Conservation (phyloP, 2,888 invertebrate genomes). For the Chrysolina haemoptera region DNA sequence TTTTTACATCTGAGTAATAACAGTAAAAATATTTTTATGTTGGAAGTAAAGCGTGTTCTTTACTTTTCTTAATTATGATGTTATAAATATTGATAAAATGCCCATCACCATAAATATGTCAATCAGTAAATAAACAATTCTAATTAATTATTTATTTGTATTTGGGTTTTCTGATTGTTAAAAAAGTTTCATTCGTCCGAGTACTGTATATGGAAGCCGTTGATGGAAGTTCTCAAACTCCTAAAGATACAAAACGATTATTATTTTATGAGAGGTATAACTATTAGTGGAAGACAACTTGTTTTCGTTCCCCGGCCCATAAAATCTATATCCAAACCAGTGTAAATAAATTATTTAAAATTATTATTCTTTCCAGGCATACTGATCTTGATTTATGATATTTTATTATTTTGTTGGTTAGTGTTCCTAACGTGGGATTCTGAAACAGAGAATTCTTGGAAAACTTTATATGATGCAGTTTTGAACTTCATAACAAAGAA, state of each 20-base stretch:
- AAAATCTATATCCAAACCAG: slow-evolving; percentile 48
- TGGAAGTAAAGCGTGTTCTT: too few species aligned
- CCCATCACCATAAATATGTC: too few species aligned
- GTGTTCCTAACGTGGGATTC: not conserved
- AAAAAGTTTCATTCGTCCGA: slow-evolving; percentile 2
- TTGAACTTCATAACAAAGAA: too few species aligned
- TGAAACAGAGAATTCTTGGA: not conserved
- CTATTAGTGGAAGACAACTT: slow-evolving; percentile 44
- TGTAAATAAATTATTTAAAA: slow-evolving; percentile 44
- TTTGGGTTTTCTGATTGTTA: too few species aligned
- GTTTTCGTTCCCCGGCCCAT: slow-evolving; percentile 37
- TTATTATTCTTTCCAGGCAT: slow-evolving; percentile 8
- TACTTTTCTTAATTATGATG: too few species aligned
- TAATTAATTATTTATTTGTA: too few species aligned
- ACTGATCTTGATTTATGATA: slow-evolving; percentile 21
- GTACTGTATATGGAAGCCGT: not conserved
- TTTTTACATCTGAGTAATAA: too few species aligned
- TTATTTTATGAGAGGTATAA: slow-evolving; percentile 44
- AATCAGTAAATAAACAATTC: too few species aligned
- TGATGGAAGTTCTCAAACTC: not conserved
- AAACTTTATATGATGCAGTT: slow-evolving; percentile 1
- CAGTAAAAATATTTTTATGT: too few species aligned
- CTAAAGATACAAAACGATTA: slow-evolving; percentile 31
- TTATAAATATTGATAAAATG: too few species aligned
- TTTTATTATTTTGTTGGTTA: slow-evolving; percentile 3